Conservation (phyloP, 2,888 invertebrate genomes). For the Ctena decussata region DNA sequence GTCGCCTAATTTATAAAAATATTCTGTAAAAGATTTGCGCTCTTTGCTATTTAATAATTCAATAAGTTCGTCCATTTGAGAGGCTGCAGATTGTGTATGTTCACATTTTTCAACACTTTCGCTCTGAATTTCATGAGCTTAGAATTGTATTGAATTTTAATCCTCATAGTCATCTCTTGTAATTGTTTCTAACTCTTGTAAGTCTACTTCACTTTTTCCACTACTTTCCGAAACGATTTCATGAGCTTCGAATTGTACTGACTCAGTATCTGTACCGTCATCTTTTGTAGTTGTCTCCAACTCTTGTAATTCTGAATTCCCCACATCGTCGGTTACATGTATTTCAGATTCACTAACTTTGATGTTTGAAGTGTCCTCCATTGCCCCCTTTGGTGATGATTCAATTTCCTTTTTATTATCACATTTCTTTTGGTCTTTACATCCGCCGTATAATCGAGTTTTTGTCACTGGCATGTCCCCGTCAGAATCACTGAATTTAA, state of each 20-base stretch:
- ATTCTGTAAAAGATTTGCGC: not conserved
- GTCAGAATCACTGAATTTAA: no score
- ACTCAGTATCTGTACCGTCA: not conserved
- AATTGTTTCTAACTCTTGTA: no score
- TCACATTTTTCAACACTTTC: not conserved
- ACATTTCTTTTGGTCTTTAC: no score
- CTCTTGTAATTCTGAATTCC: not conserved
- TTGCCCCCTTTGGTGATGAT: no score
- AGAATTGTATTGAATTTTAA: no score
- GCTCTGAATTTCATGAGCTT: not conserved
- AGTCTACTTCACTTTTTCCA: not conserved
- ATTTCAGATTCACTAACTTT: no score
- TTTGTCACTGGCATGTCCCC: no score
- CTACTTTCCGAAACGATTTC: not conserved
- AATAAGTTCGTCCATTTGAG: not conserved
- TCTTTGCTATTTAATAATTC: not conserved
- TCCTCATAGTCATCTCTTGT: no score
- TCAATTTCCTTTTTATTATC: no score
- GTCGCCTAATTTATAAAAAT: not conserved
- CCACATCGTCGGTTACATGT: no score
- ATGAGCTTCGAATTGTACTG: not conserved
- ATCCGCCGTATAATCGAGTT: no score
- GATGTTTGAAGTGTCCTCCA: no score
- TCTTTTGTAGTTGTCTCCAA: not conserved
- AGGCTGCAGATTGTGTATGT: not conserved